phyloP scores from a whole-genome alignment of 2,888 invertebrate genomes.

The Eutolmus rufibarbis region DNA sequence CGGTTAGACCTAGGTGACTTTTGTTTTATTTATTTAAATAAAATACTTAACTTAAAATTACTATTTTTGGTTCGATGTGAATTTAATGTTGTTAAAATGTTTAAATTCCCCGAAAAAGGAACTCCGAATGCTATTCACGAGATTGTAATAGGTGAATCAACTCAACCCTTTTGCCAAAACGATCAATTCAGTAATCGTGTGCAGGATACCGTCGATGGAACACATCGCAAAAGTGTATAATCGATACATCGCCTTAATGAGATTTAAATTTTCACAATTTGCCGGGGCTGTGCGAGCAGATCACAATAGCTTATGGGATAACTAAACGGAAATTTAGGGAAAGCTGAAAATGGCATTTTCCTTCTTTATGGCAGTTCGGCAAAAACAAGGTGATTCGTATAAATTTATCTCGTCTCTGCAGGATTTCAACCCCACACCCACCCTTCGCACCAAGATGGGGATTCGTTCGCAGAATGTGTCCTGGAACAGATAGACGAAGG shows the following conservation, averaged over 20 bases:
- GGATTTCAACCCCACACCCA: background rate
- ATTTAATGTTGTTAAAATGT: background rate
- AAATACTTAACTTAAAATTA: background rate
- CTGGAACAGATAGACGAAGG: background rate
- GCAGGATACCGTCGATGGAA: background rate
- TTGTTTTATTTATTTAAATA: no score
- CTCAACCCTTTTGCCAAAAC: background rate
- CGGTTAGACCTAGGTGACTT: no score
- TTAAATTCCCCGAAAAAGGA: background rate
- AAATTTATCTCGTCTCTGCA: slow-evolving; percentile 1
- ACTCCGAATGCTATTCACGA: background rate
- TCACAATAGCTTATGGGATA: background rate
- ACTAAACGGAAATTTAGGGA: background rate
- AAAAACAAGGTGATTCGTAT: slow-evolving; percentile 9
- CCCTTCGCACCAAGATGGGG: background rate
- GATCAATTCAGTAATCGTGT: background rate
- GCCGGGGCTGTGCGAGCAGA: background rate
- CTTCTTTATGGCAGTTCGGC: background rate
- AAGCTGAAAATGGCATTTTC: slow-evolving; percentile 11
- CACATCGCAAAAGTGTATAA: background rate
- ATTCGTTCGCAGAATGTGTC: background rate
- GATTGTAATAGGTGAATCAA: background rate
- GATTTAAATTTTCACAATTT: slow-evolving; percentile 46
- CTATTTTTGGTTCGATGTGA: background rate
- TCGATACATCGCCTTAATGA: slow-evolving; percentile 43